Base-by-base conservation (phyloP, 2,797 vertebrate species). In the Heliangelus exortis region DNA sequence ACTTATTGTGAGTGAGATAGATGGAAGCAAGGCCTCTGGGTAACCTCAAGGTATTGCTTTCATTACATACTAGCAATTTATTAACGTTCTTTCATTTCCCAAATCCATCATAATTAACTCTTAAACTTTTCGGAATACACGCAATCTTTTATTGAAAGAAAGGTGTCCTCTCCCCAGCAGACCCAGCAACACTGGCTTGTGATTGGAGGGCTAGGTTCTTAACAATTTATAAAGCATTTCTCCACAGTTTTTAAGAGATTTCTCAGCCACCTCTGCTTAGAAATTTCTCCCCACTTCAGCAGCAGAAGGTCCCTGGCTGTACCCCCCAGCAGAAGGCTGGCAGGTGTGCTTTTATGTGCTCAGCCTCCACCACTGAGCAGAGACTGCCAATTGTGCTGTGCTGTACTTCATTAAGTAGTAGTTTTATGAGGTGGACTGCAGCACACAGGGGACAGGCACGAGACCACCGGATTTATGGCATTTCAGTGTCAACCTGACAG, bases 361-460 rank as follows among this genome's bases (percentile, higher is more conserved):
- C 13, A 86, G 78, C 66, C 82, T 31, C 72, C 1, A 6, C 77
- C 1, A 14, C 87, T 9, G 48, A 97, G 92, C 92, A 95, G 84
- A 93, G 91, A 28, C 93, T 89, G 95, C 89, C 92, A 80, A 20
- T 81, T 92, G 81, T 87, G 28, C 95, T 43, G 67, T 3, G 3
- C 95, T 67, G 58, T 51, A 89, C 95, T 97, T 98, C 96, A 97
- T 97, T 97, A 97, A 95, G 95, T 87, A 93, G 81, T 58, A 87
- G 74, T 97, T 98, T 98, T 97, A 98, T 8, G 90, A 97, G 95
- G 95, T 96, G 96, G 91, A 76, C 55, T 78, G 96, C 92, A 92
- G 89, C 90, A 67, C 94, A 65, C 29, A 0, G 72, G 96, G 90
- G 96, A 94, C 93, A 84, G 95, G 91, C 95, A 96, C 29, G 65